phyloP scores from a whole-genome alignment of 2,888 invertebrate species.

The Drosophila mayaguana region DNA sequence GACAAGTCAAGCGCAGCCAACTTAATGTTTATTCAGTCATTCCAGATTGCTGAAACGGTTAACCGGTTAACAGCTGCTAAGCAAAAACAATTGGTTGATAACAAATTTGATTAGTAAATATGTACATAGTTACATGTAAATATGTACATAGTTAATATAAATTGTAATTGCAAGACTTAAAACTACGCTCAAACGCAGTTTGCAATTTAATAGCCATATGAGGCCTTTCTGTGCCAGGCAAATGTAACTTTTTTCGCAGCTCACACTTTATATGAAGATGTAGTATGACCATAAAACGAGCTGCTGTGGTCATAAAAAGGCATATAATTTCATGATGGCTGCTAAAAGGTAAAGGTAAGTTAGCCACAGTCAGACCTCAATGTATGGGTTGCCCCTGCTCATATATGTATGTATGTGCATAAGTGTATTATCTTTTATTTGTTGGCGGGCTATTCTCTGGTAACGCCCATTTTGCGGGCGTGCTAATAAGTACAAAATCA shows the following conservation, averaged over 20 bases:
- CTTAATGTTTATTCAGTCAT: background rate
- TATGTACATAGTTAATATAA: background rate
- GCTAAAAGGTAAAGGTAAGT: slow-evolving; percentile 25
- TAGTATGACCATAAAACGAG: slow-evolving; percentile 33
- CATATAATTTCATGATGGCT: slow-evolving; percentile 26
- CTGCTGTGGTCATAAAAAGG: slow-evolving; percentile 44
- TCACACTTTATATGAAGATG: slow-evolving; percentile 27
- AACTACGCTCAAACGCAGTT: background rate
- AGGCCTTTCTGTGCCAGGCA: background rate
- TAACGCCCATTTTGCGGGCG: background rate
- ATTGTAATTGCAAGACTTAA: background rate
- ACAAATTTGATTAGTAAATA: slow-evolving; percentile 1
- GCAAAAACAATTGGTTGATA: background rate
- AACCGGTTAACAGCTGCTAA: background rate
- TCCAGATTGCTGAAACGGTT: background rate
- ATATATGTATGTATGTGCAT: slow-evolving; percentile 13
- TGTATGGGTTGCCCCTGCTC: slow-evolving; percentile 7
- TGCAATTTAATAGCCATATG: slow-evolving; percentile 2
- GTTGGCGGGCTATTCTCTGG: slow-evolving; percentile 14
- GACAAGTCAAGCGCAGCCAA: slow-evolving; percentile 4
- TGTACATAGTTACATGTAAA: too few species aligned
- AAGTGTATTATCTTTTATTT: slow-evolving; percentile 24
- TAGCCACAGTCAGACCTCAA: slow-evolving; percentile 30
- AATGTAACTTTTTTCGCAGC: slow-evolving; percentile 13
- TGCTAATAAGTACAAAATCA: slow-evolving; percentile 58